These are phyloP conservation scores for Paramuricea clavata DNA, from an alignment of 92 coral and sea anemone species.

Conservation along the genomic window DNA sequence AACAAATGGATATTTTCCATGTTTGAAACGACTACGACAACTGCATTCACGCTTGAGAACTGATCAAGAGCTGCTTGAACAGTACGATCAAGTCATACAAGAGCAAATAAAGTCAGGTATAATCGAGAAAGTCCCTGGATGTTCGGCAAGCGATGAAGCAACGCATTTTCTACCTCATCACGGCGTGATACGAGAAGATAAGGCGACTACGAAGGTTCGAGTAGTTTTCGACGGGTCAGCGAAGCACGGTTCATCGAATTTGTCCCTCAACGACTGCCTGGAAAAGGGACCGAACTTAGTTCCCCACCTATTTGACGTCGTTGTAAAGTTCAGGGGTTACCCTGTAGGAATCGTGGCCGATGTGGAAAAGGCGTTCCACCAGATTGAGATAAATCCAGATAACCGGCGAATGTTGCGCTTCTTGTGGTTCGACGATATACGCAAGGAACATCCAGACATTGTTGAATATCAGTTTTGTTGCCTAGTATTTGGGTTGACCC, in stretches of 20 bases:
- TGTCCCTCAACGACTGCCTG: constrained; percentile 1
- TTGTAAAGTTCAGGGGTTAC: constrained; percentile 6
- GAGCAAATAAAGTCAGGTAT: neutral
- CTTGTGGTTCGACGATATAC: constrained; percentile 29
- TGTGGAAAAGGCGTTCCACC: constrained; percentile 26
- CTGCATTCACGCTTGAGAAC: neutral
- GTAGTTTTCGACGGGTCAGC: neutral
- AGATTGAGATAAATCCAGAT: constrained; percentile 16
- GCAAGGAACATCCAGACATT: too few relatives aligned
- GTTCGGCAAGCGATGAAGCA: too few relatives aligned
- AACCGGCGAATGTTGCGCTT: constrained; percentile 12
- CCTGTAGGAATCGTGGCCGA: constrained; percentile 9
- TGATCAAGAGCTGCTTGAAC: neutral
- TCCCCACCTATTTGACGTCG: neutral
- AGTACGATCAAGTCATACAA: neutral
- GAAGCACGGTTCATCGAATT: neutral
- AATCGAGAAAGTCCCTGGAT: neutral
- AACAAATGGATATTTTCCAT: neutral
- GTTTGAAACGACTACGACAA: neutral
- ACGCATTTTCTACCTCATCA: neutral
- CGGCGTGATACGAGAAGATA: neutral
- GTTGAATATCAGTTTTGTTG: too few relatives aligned
- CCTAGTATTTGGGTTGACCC: too few relatives aligned
- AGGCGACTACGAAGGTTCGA: neutral
- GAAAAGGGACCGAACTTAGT: constrained; percentile 27